Conservation (phyloP, 2,113 vertebrate genomes). For the Megaceryle maxima region DNA sequence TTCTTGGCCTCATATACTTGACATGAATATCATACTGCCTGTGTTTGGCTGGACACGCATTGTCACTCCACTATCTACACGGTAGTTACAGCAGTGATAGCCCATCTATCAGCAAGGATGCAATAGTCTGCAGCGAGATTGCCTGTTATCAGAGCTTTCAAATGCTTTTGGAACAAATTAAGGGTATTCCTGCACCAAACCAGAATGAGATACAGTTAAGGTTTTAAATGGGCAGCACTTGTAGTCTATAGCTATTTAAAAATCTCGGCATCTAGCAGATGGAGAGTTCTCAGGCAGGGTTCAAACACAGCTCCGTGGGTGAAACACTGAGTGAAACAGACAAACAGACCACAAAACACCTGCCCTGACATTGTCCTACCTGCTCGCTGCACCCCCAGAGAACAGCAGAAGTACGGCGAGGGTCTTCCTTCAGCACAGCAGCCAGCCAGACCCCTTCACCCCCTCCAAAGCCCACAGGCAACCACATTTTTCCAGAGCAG, state of each 20-base stretch:
- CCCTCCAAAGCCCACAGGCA: accelerated
- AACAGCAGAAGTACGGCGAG: accelerated
- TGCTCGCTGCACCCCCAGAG: not conserved
- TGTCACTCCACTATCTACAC: not conserved
- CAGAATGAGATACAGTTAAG: not conserved
- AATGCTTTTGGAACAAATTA: slow-evolving; percentile 50
- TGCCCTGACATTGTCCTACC: not conserved
- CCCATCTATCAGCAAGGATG: slow-evolving; percentile 20
- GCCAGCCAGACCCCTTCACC: not conserved
- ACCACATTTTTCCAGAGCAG: accelerated
- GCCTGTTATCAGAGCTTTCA: slow-evolving; percentile 49
- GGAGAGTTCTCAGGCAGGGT: not conserved
- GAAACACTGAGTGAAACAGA: not conserved
- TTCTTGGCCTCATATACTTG: not conserved
- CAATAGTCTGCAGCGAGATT: slow-evolving; percentile 29
- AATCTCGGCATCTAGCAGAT: not conserved
- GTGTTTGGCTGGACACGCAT: slow-evolving; percentile 24
- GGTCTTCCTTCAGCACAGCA: not conserved
- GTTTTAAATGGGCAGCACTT: not conserved
- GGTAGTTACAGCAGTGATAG: slow-evolving; percentile 1
- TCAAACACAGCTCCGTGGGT: not conserved
- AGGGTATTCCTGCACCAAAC: slow-evolving; percentile 16
- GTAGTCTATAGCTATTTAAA: not conserved
- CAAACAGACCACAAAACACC: not conserved
- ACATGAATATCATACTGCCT: not conserved